phyloP scores from a whole-genome alignment of 2,797 vertebrate species.

The Staurois parvus region DNA sequence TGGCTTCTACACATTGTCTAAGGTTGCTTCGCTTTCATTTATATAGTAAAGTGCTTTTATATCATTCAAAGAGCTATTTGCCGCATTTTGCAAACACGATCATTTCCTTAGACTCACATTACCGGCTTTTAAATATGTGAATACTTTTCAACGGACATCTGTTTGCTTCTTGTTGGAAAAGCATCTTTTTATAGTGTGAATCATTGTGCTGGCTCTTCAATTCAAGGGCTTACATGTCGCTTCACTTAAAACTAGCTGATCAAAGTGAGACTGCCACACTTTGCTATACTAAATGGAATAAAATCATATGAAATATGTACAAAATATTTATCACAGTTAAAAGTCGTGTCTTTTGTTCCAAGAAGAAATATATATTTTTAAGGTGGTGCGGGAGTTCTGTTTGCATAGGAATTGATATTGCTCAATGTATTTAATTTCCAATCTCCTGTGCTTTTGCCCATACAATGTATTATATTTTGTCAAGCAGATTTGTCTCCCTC shows the following conservation, averaged over 20 bases:
- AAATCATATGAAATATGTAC: neutral
- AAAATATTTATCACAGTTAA: neutral
- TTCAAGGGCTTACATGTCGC: conserved; percentile 42
- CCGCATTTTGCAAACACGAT: conserved; percentile 30
- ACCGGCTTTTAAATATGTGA: conserved; percentile 22
- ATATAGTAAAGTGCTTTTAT: conserved; percentile 21
- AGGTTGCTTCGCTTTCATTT: neutral
- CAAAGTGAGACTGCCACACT: conserved; percentile 27
- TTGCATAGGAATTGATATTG: too few species aligned
- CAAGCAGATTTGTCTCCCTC: too few species aligned
- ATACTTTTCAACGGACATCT: conserved; percentile 39
- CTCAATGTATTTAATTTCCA: too few species aligned
- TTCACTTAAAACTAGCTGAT: conserved; percentile 42
- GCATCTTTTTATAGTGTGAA: conserved; percentile 40
- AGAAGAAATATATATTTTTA: neutral
- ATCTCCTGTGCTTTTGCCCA: too few species aligned
- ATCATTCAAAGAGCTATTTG: conserved; percentile 44
- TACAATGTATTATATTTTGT: too few species aligned
- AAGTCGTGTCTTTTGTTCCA: neutral
- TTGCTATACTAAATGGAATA: neutral
- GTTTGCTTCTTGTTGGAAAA: conserved; percentile 36
- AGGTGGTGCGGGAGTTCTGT: too few species aligned
- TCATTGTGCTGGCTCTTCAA: conserved; percentile 24
- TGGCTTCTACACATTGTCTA: neutral
- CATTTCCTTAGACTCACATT: conserved; percentile 24